Conservation (phyloP, 1,140 invertebrate species). For the Drosophila subpulchrella region DNA sequence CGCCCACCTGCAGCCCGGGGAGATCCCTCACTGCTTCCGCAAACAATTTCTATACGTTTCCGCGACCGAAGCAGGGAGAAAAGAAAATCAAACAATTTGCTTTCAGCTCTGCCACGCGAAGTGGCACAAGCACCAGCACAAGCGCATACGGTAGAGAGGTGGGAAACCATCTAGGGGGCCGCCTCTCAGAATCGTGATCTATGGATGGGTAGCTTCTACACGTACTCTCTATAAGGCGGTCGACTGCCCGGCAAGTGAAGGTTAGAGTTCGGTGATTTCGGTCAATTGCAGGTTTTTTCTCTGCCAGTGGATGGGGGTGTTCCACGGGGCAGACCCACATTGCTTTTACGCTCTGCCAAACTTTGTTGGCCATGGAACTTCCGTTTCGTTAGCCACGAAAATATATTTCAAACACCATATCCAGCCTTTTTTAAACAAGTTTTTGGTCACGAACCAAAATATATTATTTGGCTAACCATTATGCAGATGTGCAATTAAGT, state of each 20-base stretch:
- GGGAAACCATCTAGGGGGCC: slow-evolving; percentile 33
- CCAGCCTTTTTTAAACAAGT: slow-evolving; percentile 34
- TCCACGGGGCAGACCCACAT: slow-evolving; percentile 15
- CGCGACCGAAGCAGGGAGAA: slow-evolving; percentile 43
- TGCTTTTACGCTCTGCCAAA: slow-evolving; percentile 42
- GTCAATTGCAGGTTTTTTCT: slow-evolving; percentile 38
- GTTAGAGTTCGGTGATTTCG: slow-evolving; percentile 76
- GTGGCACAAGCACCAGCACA: slow-evolving; percentile 34
- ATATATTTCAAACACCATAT: slow-evolving; percentile 8
- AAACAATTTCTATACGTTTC: slow-evolving; percentile 62
- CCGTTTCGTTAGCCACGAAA: slow-evolving; percentile 45
- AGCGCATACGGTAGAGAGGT: not conserved
- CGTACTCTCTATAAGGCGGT: slow-evolving; percentile 25
- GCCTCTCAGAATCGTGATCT: slow-evolving; percentile 59
- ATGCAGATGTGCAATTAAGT: slow-evolving; percentile 15
- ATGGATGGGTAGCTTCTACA: slow-evolving; percentile 40
- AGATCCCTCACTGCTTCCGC: slow-evolving; percentile 62
- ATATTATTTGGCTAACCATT: not conserved
- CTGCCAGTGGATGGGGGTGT: not conserved
- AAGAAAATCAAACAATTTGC: slow-evolving; percentile 70
- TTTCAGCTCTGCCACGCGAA: slow-evolving; percentile 57
- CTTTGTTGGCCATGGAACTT: slow-evolving; percentile 31
- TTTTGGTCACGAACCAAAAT: slow-evolving; percentile 35
- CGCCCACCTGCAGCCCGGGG: slow-evolving; percentile 35
- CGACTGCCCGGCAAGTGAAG: slow-evolving; percentile 48